Evolutionary conservation across 92 coral and sea anemone species (phyloP), one percentile per base, ranked within the genome.

Genomic region (Siderastrea siderea): DNA sequence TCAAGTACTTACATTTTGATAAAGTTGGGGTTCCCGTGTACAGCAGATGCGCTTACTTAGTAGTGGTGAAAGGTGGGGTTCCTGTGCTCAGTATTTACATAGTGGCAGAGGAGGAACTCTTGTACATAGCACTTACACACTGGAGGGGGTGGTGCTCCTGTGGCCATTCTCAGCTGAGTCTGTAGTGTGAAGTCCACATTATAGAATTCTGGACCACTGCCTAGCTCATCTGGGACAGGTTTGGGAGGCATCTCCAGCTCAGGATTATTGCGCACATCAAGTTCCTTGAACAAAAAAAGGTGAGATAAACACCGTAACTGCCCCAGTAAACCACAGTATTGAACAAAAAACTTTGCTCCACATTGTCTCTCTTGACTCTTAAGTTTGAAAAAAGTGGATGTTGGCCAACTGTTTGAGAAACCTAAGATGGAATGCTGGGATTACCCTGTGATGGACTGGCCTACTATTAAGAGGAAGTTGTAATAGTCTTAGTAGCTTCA

Each of bases 101-200:
- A 44, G 50, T 68, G 73, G 44, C 19, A 1, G 14, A 3, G n/a
- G 77, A 13, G 43, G 16, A 48, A 60, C 16, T 9, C 15, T 14
- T 10, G 65, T 1, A 10, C 15, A 17, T 16, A n/a, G 66, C 58
- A 68, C 96, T 55, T 19, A 96, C 99, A 84, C 60, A 89, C 94
- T 62, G 96, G 98, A 16, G 99, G 98, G 9, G 95, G 98, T 1
- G 99, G 98, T 16, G 99, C 99, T n/a, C 99, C 99, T 57, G 99
- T 96, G n/a, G 99, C 99, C 66, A 97, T 94, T 47, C 98, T 92
- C 59, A 97, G 93, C 78, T 97, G 99, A 46, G 94, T 98, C 78
- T 98, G 95, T 68, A 98, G 93, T 4, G 99, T 93, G 89, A 98
- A 98, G 91, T 98, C 99, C 60, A 98, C 98, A 71, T 98, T 98